Conservation (phyloP, 2,888 invertebrate species). For the Caenorhabditis sp. region DNA sequence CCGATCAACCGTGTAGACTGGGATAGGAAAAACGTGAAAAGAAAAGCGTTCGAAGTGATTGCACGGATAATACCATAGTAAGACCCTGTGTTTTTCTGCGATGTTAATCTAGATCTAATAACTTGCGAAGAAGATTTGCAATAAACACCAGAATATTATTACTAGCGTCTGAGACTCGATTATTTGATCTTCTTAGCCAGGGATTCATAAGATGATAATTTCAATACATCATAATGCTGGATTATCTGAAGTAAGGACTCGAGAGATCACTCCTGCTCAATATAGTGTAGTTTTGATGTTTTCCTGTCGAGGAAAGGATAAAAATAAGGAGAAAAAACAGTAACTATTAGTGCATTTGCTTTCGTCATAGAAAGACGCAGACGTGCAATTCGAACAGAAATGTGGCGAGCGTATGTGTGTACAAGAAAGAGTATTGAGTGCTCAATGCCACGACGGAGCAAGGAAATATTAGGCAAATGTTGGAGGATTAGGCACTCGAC, state of each 20-base stretch:
- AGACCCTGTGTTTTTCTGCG: not conserved
- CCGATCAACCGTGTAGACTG: not conserved
- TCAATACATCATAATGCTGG: constrained; percentile 1
- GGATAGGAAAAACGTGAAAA: too few relatives aligned
- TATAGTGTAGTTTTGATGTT: too few relatives aligned
- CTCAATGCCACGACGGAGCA: constrained; percentile 30
- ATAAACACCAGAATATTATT: not conserved
- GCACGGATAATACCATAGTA: not conserved
- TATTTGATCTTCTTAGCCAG: constrained; percentile 5
- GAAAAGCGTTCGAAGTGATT: not conserved
- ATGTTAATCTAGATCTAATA: not conserved
- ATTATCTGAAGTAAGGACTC: not conserved
- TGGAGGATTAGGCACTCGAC: constrained; percentile 37
- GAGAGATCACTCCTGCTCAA: too few relatives aligned
- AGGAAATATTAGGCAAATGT: constrained; percentile 17
- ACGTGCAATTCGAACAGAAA: constrained; percentile 32
- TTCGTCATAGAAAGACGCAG: constrained; percentile 20
- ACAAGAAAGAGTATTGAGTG: constrained; percentile 41
- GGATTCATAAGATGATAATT: not conserved
- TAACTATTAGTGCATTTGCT: not conserved
- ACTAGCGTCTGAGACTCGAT: not conserved
- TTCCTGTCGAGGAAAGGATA: too few relatives aligned
- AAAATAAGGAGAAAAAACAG: not conserved
- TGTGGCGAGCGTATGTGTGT: constrained; percentile 21
- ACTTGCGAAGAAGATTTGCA: not conserved